Percentiles rank a stretch among this genome's conserved stretches.
Conservation (phyloP, 2,888 invertebrate genomes). For the Theretra japonica region DNA sequence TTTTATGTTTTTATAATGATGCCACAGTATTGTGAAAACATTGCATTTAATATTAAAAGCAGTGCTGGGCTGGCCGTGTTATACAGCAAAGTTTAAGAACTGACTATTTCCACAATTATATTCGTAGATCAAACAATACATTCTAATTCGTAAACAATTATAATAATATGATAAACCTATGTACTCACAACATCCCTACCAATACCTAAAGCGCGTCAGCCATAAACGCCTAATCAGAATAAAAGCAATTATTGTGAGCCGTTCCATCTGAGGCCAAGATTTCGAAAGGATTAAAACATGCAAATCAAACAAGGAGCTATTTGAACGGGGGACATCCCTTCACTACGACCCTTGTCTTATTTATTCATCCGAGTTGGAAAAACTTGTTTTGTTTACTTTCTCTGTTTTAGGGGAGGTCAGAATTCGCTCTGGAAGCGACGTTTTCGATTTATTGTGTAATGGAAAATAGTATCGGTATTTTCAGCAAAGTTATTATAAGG, state of each 20-base stretch:
- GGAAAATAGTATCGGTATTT: conserved; percentile 69
- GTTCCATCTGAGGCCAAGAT: conserved; percentile 65
- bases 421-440: conserved; percentile 63
- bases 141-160: no score
- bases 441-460: conserved; percentile 65
- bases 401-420: conserved; percentile 61
- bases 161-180: not conserved
- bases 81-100: no score
- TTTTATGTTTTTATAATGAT: no score
- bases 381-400: conserved; percentile 82
- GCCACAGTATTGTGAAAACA: no score
- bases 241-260: conserved; percentile 49
- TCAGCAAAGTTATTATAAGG: conserved; percentile 31
- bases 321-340: conserved; percentile 69
- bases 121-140: no score
- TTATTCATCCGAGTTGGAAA: conserved; percentile 82
- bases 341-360: conserved; percentile 76
- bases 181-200: not conserved
- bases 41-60: no score
- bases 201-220: not conserved
- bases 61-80: no score
- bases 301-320: conserved; percentile 79
- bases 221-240: conserved; percentile 36
- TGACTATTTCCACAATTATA: no score
- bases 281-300: conserved; percentile 82